Percentiles rank a stretch among this genome's conserved stretches.
These are phyloP conservation scores for Heliconius sara DNA, from an alignment of 2,888 invertebrate genomes.

Conservation along the genomic window DNA sequence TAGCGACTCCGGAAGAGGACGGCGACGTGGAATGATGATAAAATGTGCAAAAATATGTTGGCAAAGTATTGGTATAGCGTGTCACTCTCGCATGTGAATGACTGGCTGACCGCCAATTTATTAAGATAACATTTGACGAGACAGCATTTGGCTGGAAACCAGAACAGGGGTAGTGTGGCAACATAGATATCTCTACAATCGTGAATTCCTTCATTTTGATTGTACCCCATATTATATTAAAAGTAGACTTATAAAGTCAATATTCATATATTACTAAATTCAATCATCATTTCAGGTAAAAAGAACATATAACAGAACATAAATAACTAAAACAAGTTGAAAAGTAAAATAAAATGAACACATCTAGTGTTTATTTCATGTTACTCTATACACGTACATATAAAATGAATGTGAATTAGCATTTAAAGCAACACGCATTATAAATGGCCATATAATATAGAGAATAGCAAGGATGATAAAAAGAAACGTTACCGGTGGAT, in stretches of 20 bases:
- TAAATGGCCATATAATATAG: conserved; percentile 21
- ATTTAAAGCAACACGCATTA: conserved; percentile 31
- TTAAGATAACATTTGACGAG: conserved; percentile 48
- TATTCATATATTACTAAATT: neutral
- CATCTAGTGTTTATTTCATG: too few relatives aligned
- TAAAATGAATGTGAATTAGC: conserved; percentile 32
- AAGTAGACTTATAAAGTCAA: neutral
- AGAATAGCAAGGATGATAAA: conserved; percentile 36
- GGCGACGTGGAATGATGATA: conserved; percentile 59
- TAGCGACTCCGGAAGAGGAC: conserved; percentile 70
- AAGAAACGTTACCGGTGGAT: conserved; percentile 43
- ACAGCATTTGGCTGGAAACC: conserved; percentile 64
- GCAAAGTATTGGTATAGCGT: conserved; percentile 44
- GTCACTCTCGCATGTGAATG: conserved; percentile 61
- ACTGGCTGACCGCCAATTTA: conserved; percentile 58
- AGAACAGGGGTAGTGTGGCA: conserved; percentile 67
- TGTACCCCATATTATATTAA: neutral
- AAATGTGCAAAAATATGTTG: conserved; percentile 56
- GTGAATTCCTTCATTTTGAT: conserved; percentile 2
- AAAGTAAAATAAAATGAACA: conserved; percentile 8
- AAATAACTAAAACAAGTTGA: neutral
- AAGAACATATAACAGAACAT: neutral
- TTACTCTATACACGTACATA: too few relatives aligned
- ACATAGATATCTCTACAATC: conserved; percentile 49
- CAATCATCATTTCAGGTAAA: neutral